phyloP scores from a whole-genome alignment of 2,797 vertebrate genomes.

The Trachurus trachurus region DNA sequence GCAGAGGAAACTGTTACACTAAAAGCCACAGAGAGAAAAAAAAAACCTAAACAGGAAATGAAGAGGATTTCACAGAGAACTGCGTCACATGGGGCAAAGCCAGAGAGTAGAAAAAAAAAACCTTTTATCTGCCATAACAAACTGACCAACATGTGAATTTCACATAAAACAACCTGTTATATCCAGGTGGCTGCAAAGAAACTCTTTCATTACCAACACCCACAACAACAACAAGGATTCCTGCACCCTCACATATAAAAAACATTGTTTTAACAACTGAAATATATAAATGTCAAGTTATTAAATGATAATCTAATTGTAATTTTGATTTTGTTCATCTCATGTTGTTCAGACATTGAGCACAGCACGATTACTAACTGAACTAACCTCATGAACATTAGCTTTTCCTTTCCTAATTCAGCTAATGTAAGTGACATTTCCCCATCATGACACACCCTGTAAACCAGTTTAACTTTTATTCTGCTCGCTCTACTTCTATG shows the following conservation, averaged over 20 bases:
- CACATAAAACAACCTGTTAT: not conserved
- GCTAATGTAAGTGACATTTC: not conserved
- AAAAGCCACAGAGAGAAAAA: constrained; percentile 53
- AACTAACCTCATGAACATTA: not conserved
- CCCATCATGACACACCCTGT: not conserved
- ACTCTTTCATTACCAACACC: no score
- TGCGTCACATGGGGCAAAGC: constrained; percentile 47
- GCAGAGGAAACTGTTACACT: constrained; percentile 75
- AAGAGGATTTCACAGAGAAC: constrained; percentile 62
- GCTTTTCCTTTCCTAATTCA: not conserved
- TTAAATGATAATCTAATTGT: not conserved
- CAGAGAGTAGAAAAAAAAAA: not conserved
- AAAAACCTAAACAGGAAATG: constrained; percentile 81
- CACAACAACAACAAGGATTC: no score
- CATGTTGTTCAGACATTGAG: not conserved
- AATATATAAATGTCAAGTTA: not conserved
- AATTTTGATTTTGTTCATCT: not conserved
- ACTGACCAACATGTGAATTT: not conserved
- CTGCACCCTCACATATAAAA: no score
- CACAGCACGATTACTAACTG: not conserved
- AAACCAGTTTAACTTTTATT: no score
- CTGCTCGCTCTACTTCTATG: no score
- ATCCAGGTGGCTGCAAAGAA: no score
- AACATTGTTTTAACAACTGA: no score
- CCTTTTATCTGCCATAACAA: not conserved